Conservation (phyloP, 2,113 vertebrate genomes). For the Columba livia region DNA sequence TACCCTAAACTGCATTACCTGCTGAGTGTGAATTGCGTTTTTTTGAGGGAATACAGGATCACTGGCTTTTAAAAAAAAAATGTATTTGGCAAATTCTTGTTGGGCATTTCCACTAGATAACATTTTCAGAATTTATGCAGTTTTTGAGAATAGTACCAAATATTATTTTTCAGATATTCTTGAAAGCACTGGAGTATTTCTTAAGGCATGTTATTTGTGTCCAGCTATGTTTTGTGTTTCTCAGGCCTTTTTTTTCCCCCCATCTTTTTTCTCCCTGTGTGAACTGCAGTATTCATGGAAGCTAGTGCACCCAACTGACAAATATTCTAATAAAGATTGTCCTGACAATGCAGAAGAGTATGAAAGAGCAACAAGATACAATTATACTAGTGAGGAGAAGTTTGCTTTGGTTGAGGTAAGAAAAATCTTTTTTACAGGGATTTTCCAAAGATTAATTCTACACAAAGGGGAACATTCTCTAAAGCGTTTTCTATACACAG, state of each 20-base stretch:
- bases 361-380: slow-evolving; percentile 88
- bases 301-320: slow-evolving; percentile 88
- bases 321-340: slow-evolving; percentile 91
- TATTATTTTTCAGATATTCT: not conserved
- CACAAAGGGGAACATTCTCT: not conserved
- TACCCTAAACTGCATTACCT: not conserved
- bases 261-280: not conserved
- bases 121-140: not conserved
- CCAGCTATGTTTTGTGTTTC: not conserved
- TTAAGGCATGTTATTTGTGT: not conserved
- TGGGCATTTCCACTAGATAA: not conserved
- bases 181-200: not conserved
- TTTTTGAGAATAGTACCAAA: not conserved
- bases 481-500: not conserved
- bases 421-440: not conserved
- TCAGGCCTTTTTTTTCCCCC: not conserved
- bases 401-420: slow-evolving; percentile 89
- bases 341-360: slow-evolving; percentile 90
- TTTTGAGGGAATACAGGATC: not conserved
- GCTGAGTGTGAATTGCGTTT: not conserved
- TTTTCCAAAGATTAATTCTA: not conserved
- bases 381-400: slow-evolving; percentile 90
- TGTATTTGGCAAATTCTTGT: not conserved
- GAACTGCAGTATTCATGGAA: slow-evolving; percentile 86
- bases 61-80: not conserved